Evolutionary conservation across 1,140 invertebrate genomes (phyloP).

Genomic region (Solenopsis invicta): DNA sequence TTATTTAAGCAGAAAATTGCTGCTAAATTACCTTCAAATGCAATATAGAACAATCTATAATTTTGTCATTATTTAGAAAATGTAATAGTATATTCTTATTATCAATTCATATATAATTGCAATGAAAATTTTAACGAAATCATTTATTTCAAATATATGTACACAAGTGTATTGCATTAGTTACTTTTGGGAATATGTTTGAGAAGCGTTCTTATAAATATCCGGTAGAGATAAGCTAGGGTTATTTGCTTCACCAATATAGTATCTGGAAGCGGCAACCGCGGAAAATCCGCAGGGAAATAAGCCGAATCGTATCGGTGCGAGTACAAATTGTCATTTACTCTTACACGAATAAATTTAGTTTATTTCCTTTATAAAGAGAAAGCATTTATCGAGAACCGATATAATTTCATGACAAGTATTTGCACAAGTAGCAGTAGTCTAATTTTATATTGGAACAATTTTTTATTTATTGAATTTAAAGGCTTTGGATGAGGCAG

Average conservation of each 20-base stretch:
- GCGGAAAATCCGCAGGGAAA: slow-evolving; percentile 48
- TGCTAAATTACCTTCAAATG: too few species aligned
- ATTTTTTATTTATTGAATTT: too few species aligned
- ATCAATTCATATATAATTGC: not conserved
- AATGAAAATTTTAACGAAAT: not conserved
- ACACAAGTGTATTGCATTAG: not conserved
- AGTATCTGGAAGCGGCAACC: slow-evolving; percentile 25
- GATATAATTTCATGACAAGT: not conserved
- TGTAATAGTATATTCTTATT: not conserved
- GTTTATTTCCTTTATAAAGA: slow-evolving; percentile 40
- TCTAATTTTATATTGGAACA: too few species aligned
- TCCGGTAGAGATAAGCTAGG: not conserved
- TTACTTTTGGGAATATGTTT: not conserved
- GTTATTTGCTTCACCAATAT: slow-evolving; percentile 25
- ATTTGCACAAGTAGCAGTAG: not conserved
- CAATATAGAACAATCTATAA: too few species aligned
- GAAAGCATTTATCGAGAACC: not conserved
- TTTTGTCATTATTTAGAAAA: too few species aligned
- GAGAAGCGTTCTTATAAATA: slow-evolving; percentile 25
- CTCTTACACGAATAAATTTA: slow-evolving; percentile 29
- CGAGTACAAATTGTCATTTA: slow-evolving; percentile 56
- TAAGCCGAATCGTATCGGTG: slow-evolving; percentile 48
- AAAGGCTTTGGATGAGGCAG: too few species aligned
- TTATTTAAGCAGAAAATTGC: too few species aligned
- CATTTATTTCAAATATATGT: not conserved